Conservation (phyloP, 2,797 vertebrate genomes). For the Choloepus didactylus region DNA sequence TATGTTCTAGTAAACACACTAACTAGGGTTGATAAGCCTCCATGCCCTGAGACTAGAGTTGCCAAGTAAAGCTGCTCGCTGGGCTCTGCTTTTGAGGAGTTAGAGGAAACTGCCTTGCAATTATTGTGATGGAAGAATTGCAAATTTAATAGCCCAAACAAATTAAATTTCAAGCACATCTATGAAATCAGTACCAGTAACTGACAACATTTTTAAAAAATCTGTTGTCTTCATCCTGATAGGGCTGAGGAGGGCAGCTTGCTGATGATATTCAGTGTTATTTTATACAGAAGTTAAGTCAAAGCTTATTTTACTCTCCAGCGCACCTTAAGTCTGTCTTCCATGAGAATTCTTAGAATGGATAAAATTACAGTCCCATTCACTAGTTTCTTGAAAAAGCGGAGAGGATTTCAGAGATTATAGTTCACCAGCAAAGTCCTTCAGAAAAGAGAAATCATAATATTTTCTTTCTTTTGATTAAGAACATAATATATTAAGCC, state of each 20-base stretch:
- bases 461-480: no score
- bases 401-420: not conserved
- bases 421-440: no score
- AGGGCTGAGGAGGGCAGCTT: no score
- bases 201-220: conserved; percentile 10
- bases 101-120: not conserved
- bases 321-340: not conserved
- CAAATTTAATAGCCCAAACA: conserved; percentile 32
- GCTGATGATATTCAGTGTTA: no score
- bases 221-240: not conserved
- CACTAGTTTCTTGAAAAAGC: not conserved
- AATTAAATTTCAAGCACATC: conserved; percentile 46
- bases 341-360: not conserved
- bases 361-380: not conserved
- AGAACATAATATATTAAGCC: no score
- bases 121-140: conserved; percentile 42
- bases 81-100: not conserved
- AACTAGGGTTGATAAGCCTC: not conserved
- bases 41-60: not conserved
- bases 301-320: not conserved
- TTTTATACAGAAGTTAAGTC: not conserved
- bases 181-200: conserved; percentile 19
- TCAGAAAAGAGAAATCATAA: no score
- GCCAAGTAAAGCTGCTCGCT: not conserved
- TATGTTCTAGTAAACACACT: conserved; percentile 20